A percentile compares a stretch with the other conserved stretches of the same genome.
These are phyloP conservation scores for Panonychus citri DNA, from an alignment of 1,140 invertebrate genomes.

Conservation along the genomic window DNA sequence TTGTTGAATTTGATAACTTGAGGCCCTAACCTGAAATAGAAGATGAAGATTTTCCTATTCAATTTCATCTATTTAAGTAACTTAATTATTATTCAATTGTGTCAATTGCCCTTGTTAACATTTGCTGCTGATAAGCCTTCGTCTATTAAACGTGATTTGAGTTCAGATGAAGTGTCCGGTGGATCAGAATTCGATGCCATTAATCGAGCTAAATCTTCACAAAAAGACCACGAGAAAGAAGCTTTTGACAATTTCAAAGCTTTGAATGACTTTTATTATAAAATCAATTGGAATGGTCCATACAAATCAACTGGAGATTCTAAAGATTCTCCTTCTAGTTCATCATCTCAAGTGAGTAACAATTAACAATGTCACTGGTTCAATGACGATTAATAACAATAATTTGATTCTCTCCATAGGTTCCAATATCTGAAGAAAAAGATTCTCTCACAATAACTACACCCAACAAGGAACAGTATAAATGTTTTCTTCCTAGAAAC, in stretches of 20 bases:
- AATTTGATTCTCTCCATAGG: background rate
- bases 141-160: too few species aligned
- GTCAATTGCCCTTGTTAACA: too few species aligned
- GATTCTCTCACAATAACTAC: constrained; percentile 25
- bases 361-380: background rate
- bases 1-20: too few species aligned
- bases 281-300: background rate
- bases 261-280: background rate
- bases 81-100: too few species aligned
- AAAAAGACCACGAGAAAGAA: background rate
- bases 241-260: background rate
- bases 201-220: too few species aligned
- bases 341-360: background rate
- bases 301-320: too few species aligned
- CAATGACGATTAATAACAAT: background rate
- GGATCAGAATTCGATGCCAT: too few species aligned
- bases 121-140: too few species aligned
- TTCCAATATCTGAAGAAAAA: constrained; percentile 14
- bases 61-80: too few species aligned
- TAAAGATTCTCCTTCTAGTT: background rate
- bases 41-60: too few species aligned
- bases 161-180: too few species aligned
- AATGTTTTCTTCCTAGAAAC: constrained; percentile 44
- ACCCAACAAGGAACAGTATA: constrained; percentile 28
- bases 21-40: too few species aligned